Base-by-base conservation (phyloP, 2,113 vertebrate species). In the Cygnus buccinator region DNA sequence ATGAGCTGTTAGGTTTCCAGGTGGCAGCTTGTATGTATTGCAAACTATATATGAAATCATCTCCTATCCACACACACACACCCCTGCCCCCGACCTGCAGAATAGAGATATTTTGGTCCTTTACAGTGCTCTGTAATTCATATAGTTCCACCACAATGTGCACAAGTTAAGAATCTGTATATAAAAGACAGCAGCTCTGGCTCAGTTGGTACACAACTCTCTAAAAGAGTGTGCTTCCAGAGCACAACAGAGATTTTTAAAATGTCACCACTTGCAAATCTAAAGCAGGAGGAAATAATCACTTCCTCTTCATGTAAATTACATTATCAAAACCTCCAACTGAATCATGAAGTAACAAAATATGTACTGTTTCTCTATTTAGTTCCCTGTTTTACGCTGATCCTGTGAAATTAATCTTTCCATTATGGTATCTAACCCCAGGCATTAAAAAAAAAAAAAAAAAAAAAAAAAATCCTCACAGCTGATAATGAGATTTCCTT, bases 201-300 rank as follows among this genome's bases (percentile, higher is more conserved):
- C 6, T 68, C 10, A 0, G 11, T 33, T 70, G 16, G 9, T 39
- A 23, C 1, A 2, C 10, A 13, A 4, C 21, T 72, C 41, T 52
- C 21, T 3, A 13, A 75, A 75, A 41, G 5, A 54, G 50, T 18
- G 41, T 29, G 6, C 48, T 78, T 68, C 50, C 33, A 39, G 37
- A 94, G 59, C 26, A 65, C 16, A 72, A 33, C 9, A n/a, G 9
- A 14, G 61, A 25, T 37, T 4, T 26, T 80, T 59, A 46, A 77
- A 89, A 68, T 6, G 54, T 41, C 35, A 35, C 10, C 43, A 43
- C 9, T 67, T 52, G 16, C 13, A 28, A 59, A 77, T 54, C 17
- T 50, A 46, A 78, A 68, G 22, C 9, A 37, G 17, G 19, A 44
- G 3, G 23, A 33, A 13, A 35, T 71, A 41, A 9, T 29, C 33